Conservation (phyloP, 2,113 vertebrate genomes). For the Megaleporinus macrocephalus region DNA sequence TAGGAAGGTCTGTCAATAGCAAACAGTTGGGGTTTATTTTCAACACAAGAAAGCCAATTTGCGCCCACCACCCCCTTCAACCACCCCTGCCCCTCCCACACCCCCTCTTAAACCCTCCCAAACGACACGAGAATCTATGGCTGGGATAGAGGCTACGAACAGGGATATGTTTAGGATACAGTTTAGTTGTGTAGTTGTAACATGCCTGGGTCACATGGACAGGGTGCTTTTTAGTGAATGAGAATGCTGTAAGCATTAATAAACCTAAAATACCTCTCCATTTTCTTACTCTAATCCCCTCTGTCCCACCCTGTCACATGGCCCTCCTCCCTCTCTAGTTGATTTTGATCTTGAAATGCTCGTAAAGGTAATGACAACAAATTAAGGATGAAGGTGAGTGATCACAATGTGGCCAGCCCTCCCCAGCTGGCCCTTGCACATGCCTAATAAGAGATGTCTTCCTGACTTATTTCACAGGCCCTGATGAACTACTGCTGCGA, state of each 20-base stretch:
- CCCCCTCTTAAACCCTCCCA: neutral
- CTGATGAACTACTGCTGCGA: slow-evolving; percentile 14
- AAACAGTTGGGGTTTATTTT: slow-evolving; percentile 59
- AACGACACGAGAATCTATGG: slow-evolving; percentile 42
- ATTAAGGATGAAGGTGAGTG: slow-evolving; percentile 87
- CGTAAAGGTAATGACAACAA: slow-evolving; percentile 86
- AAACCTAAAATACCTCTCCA: slow-evolving; percentile 48
- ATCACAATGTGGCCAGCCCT: slow-evolving; percentile 67
- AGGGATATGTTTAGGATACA: slow-evolving; percentile 26
- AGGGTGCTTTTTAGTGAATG: slow-evolving; percentile 22
- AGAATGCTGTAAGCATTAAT: slow-evolving; percentile 31
- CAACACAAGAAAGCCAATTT: slow-evolving; percentile 54
- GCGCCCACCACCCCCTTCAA: slow-evolving; percentile 11
- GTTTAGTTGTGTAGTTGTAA: slow-evolving; percentile 14
- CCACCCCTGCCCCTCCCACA: neutral
- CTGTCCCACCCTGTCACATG: slow-evolving; percentile 69
- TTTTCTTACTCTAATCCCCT: slow-evolving; percentile 61
- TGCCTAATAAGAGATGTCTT: slow-evolving; percentile 69
- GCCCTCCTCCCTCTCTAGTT: slow-evolving; percentile 79
- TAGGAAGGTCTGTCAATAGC: slow-evolving; percentile 60
- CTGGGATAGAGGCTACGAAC: slow-evolving; percentile 27
- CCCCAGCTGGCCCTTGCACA: slow-evolving; percentile 71
- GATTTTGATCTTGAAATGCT: slow-evolving; percentile 84
- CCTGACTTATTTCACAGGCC: slow-evolving; percentile 64
- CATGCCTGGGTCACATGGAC: neutral